Base-by-base conservation (phyloP, 2,797 vertebrate species). In the Semaprochilodus insignis region DNA sequence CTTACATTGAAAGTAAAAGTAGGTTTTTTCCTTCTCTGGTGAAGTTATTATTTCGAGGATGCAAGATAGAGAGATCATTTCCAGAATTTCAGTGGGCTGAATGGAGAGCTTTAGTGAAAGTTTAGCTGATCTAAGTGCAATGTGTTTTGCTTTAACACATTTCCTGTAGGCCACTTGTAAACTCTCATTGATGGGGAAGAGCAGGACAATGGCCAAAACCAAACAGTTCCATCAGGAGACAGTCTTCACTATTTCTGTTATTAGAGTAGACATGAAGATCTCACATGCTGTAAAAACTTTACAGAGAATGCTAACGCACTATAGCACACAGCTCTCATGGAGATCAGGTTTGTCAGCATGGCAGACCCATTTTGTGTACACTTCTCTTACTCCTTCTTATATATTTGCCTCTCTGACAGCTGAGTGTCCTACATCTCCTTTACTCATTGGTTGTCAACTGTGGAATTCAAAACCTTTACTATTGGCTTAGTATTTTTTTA, bases 181-280 rank as follows among this genome's bases (percentile, higher is more conserved):
- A 77, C 55, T 44, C 57, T 80, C 44, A 75, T 59, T 62, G 23
- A 70, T 77, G 57, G 27, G 10, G 23, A 62, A 77, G 67, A 52
- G 19, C 55, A 70, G 74, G 27, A 75, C 55, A 77, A 14, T 62
- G 17, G 36, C 80, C 52, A 69, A 81, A 74, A 19, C 54, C 52
- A 81, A 54, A 54, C 23, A 55, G 51, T 59, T 81, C 19, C 11
- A 57, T n/a, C 31, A 57, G 19, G n/a, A 52, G 51, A 69, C 52
- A 10, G 79, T 40, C 40, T 51, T 44, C 11, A 51, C 23, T 70
- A 27, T 67, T 59, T 55, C 31, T 57, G 36, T 27, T 62, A 16
- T 62, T 76, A 3, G 67, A 60, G 63, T 21, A 34, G 25, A 34
- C 14, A 3, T 75, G 25, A 2, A 48, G 23, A 59, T 67, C 66